Percentiles rank a stretch among this genome's conserved stretches.
Conservation (phyloP, 2,888 invertebrate species). For the Temnothorax unifasciatus region DNA sequence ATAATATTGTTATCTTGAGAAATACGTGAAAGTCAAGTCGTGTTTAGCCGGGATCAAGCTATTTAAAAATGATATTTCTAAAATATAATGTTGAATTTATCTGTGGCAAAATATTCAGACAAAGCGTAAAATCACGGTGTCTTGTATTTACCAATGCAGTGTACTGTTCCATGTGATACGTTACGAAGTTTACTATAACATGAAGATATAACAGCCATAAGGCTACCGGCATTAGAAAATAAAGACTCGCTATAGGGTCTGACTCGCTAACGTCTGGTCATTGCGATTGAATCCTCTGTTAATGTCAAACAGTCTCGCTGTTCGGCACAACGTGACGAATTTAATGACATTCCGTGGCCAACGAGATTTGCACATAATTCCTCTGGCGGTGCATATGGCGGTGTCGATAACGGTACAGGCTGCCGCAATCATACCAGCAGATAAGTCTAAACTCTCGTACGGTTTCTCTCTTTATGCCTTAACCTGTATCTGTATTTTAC, state of each 20-base stretch:
- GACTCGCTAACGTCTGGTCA: constrained; percentile 55
- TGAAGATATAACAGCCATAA: constrained; percentile 47
- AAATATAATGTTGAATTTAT: neutral
- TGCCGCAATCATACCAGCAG: constrained; percentile 46
- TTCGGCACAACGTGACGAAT: constrained; percentile 67
- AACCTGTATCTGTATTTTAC: constrained; percentile 46
- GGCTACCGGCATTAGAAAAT: constrained; percentile 57
- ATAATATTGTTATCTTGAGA: neutral
- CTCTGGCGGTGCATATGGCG: constrained; percentile 47
- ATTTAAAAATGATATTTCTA: neutral
- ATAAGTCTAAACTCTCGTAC: constrained; percentile 41
- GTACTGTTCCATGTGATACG: neutral
- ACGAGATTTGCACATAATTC: constrained; percentile 70
- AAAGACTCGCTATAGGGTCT: constrained; percentile 60
- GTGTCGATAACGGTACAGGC: constrained; percentile 66
- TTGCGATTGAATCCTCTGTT: constrained; percentile 58
- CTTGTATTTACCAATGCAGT: neutral
- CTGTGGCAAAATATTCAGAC: neutral
- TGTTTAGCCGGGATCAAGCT: neutral
- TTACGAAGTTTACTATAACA: constrained; percentile 49
- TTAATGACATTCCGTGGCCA: constrained; percentile 71
- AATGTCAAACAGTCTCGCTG: constrained; percentile 52
- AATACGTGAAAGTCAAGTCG: neutral
- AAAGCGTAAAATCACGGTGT: neutral
- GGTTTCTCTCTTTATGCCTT: constrained; percentile 36